Percentiles rank a stretch among this genome's conserved stretches.
These are phyloP conservation scores for Bursaphelenchus okinawaensis DNA, from an alignment of 2,888 invertebrate genomes.

Conservation along the genomic window DNA sequence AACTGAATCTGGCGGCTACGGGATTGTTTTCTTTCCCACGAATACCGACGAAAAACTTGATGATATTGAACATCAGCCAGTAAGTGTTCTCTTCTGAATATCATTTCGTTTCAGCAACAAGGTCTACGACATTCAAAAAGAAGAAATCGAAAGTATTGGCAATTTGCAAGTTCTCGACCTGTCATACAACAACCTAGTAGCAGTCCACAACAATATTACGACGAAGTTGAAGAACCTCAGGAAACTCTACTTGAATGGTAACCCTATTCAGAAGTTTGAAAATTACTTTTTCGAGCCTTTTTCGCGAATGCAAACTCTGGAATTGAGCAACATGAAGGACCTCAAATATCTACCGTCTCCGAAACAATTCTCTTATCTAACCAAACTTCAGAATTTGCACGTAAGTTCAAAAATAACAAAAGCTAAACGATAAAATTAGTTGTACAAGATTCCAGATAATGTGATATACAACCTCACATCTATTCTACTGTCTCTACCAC, in stretches of 20 bases:
- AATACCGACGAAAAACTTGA: slow-evolving; percentile 38
- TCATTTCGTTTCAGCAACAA: slow-evolving; percentile 36
- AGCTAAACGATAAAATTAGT: slow-evolving; percentile 25
- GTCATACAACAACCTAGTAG: slow-evolving; percentile 56
- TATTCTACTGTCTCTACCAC: slow-evolving; percentile 44
- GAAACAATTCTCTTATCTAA: slow-evolving; percentile 31
- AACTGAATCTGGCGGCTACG: slow-evolving; percentile 49
- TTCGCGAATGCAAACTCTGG: slow-evolving; percentile 38
- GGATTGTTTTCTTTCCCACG: slow-evolving; percentile 54
- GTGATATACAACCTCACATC: slow-evolving; percentile 36
- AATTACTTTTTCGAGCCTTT: slow-evolving; percentile 38
- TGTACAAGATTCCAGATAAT: slow-evolving; percentile 36
- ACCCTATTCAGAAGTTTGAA: slow-evolving; percentile 36
- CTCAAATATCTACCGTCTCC: slow-evolving; percentile 39
- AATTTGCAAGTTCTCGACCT: slow-evolving; percentile 74
- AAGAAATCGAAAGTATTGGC: slow-evolving; percentile 77
- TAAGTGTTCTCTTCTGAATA: slow-evolving; percentile 14
- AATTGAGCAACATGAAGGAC: slow-evolving; percentile 40
- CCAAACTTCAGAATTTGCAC: slow-evolving; percentile 10
- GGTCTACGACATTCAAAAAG: slow-evolving; percentile 45
- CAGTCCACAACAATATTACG: slow-evolving; percentile 35
- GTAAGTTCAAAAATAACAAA: slow-evolving; percentile 15
- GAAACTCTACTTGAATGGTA: slow-evolving; percentile 48
- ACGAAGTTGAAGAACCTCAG: slow-evolving; percentile 40
- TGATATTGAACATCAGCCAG: slow-evolving; percentile 47